Evolutionary conservation across 2,113 vertebrate species (phyloP).

Genomic region (Pterocles orientalis): DNA sequence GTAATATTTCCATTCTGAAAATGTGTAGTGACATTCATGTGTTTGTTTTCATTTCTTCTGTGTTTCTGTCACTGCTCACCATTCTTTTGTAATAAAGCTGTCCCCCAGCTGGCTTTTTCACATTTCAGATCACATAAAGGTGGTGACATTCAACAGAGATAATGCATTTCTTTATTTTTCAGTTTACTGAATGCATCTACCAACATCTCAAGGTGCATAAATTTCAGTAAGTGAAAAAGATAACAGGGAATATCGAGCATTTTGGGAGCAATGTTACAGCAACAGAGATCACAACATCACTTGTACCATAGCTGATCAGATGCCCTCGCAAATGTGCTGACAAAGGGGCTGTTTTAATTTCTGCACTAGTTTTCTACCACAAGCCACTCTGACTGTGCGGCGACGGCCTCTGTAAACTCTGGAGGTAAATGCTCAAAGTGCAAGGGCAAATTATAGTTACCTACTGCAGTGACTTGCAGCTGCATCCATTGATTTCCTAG

Average conservation of each 20-base stretch:
- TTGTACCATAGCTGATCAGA: neutral
- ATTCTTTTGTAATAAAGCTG: neutral
- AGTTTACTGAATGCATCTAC: neutral
- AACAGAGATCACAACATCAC: neutral
- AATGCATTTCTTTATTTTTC: neutral
- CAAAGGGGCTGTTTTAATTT: neutral
- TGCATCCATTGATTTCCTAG: conserved; percentile 3
- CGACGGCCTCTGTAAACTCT: neutral
- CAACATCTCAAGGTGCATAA: neutral
- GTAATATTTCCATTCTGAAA: neutral
- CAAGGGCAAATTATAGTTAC: neutral
- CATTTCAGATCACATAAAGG: neutral
- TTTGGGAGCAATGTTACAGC: neutral
- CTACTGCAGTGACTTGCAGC: neutral
- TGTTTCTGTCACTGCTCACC: neutral
- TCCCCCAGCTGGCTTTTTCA: neutral
- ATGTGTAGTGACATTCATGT: neutral
- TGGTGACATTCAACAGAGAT: neutral
- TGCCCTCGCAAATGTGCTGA: neutral
- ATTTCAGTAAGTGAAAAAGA: neutral
- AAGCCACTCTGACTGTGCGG: neutral
- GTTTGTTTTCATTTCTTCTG: neutral
- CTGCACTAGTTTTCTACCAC: neutral
- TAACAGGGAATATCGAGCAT: neutral
- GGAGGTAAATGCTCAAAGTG: neutral